These are phyloP conservation scores for Eulacestoma nigropectus DNA, from an alignment of 2,113 vertebrate genomes.

Conservation along the genomic window DNA sequence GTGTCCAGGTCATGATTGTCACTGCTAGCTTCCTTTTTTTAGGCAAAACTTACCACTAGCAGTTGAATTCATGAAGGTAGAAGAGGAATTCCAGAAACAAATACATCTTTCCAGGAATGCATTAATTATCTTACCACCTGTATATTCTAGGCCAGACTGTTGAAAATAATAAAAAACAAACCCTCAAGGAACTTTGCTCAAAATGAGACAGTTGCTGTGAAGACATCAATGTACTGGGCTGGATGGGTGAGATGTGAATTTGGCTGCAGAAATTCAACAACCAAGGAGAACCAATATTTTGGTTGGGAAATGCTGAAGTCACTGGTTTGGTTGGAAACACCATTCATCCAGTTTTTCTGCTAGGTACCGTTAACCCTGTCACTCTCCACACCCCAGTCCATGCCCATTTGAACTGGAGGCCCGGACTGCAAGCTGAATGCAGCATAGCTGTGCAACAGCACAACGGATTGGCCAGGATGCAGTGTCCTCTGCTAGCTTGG, in stretches of 20 bases:
- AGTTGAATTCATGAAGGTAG: background rate
- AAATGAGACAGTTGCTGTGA: background rate
- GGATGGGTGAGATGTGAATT: background rate
- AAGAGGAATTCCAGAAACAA: background rate
- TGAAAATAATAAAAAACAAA: background rate
- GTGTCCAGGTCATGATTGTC: background rate
- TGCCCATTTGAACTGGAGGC: background rate
- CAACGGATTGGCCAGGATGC: background rate
- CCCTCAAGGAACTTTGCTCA: background rate
- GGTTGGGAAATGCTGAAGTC: background rate
- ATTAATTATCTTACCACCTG: background rate
- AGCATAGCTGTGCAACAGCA: background rate
- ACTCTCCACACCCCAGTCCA: background rate
- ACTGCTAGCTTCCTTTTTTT: background rate
- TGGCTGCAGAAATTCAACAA: constrained; percentile 10
- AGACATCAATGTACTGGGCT: background rate
- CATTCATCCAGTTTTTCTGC: background rate
- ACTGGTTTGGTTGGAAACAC: background rate
- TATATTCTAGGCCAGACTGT: background rate
- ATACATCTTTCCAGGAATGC: background rate
- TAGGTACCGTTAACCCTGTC: background rate
- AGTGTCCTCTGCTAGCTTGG: background rate
- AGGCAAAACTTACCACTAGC: background rate
- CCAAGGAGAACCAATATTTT: constrained; percentile 33
- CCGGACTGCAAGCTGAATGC: background rate